Conservation (phyloP, 2,888 invertebrate species). For the Tinea pellionella region DNA sequence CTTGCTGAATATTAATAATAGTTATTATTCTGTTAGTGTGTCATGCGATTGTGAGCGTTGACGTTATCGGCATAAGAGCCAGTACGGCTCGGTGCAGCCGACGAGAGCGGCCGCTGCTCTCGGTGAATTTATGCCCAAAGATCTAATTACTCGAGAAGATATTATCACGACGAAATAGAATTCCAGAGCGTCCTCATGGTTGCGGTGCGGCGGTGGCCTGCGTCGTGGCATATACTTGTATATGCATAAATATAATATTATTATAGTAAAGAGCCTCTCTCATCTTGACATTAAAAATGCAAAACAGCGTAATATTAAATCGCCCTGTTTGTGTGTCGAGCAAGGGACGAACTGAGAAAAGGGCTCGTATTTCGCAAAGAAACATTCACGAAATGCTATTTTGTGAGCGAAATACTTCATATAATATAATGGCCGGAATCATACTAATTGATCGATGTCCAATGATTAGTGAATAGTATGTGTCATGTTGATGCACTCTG, state of each 20-base stretch:
- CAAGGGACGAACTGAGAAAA: not conserved
- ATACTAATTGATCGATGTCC: not conserved
- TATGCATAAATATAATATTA: no score
- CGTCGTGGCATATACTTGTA: no score
- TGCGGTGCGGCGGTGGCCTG: no score
- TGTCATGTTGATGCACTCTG: no score
- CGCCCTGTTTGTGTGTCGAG: not conserved
- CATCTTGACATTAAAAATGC: no score
- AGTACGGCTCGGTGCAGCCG: not conserved
- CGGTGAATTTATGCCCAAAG: slow-evolving; percentile 2
- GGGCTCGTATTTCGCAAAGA: no score
- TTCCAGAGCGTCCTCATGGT: not conserved
- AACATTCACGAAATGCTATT: not conserved
- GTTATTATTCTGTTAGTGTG: not conserved
- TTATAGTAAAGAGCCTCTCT: no score
- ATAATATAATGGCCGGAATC: not conserved
- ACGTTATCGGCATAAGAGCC: not conserved
- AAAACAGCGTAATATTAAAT: not conserved
- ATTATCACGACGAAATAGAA: not conserved
- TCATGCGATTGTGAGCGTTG: not conserved
- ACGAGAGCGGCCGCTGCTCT: not conserved
- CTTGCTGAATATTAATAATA: not conserved
- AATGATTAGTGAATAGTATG: no score
- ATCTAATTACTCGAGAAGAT: not conserved
- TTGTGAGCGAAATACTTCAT: not conserved